phyloP scores from a whole-genome alignment of 2,113 vertebrate species.

The Trachemys scripta region DNA sequence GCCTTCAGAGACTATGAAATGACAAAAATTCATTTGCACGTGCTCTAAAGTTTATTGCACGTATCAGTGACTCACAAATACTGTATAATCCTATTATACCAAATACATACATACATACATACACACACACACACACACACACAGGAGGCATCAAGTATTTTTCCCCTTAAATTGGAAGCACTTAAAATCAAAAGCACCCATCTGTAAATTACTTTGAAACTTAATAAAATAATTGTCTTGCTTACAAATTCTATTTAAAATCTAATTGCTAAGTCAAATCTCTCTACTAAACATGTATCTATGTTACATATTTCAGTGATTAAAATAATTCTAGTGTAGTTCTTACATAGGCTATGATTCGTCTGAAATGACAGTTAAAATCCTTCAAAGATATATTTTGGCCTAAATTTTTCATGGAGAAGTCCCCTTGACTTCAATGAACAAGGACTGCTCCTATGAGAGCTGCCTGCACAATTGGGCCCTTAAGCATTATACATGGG shows the following conservation, averaged over 20 bases:
- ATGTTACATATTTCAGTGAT: background rate
- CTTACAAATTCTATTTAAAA: background rate
- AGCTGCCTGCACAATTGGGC: background rate
- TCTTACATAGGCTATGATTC: background rate
- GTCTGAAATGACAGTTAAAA: background rate
- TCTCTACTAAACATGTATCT: background rate
- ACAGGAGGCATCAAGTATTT: background rate
- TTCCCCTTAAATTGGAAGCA: background rate
- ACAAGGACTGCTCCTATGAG: background rate
- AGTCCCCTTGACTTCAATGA: background rate
- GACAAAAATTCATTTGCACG: background rate
- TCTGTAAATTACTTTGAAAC: background rate
- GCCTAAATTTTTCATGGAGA: background rate
- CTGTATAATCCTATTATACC: accelerated
- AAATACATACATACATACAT: background rate
- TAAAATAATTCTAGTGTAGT: background rate
- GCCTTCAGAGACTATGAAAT: background rate
- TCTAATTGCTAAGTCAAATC: background rate
- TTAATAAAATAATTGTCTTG: background rate
- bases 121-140: accelerated
- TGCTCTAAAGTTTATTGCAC: background rate
- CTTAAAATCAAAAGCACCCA: background rate
- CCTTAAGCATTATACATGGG: background rate
- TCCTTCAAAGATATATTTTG: background rate
- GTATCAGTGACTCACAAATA: accelerated